Evolutionary conservation across 2,888 invertebrate genomes (phyloP), one percentile per base, ranked within the genome.

Genomic region (Antitype chi): DNA sequence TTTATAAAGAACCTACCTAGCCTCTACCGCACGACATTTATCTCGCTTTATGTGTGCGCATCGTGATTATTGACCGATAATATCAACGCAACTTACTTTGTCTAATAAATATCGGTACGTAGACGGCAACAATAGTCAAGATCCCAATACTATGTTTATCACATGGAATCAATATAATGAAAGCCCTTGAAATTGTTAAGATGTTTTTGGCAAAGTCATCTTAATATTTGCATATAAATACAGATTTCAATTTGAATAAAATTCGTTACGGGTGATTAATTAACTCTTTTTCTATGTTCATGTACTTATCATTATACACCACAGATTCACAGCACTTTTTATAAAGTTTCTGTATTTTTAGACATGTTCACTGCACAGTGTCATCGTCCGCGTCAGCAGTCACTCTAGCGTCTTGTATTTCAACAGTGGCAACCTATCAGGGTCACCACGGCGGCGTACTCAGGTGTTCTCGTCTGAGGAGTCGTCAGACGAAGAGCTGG

Each of bases 401-500:
- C 92, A 96, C 84, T 96, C 94, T 89, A 96, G 91, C 79, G 96
- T 96, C 89, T 91, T 94, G 86, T 96, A 96, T 84, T 94, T 95
- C 81, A 96, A 90, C 28, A 96, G 96, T 96, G 96, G 96, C 91
- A 96, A 96, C 96, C 96, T 87, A 78, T 96, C 96, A 74, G 91
- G 95, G 95, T 96, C 93, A 91, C 96, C 96, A 96, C 96, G 95
- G 84, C 95, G 95, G 91, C 92, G 92, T 90, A 95, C 96, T 96
- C 96, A 96, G 95, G 96, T 96, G 90, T 95, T 95, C 74, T 96
- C 96, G 76, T 96, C 96, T 3, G 96, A 96, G 7, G 96, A 96
- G 70, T 97, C 97, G 43, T 96, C 96, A 74, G 96, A 96, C 7
- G 98, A 97, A 67, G 97, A 97, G 86, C 97, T 97, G 89, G 97